Base-by-base conservation (phyloP, 2,888 invertebrate species). In the Clostera curtula region DNA sequence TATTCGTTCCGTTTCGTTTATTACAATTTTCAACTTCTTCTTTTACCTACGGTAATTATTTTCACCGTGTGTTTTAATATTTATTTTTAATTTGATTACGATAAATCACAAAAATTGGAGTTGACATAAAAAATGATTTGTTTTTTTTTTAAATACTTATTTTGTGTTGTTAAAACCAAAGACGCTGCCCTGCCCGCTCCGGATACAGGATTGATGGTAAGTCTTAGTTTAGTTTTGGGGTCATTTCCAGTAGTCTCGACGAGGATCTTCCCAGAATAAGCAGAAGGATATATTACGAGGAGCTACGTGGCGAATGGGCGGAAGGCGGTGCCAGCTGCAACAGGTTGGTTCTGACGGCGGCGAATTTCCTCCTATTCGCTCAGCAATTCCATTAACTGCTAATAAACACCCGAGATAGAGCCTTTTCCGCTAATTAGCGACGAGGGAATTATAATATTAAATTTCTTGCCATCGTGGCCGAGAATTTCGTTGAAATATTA, bases 311-410 rank as follows among this genome's bases (percentile, higher is more conserved):
- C 56, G 70, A 46, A 77, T 71, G 80, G 80, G 82, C 82, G 82
- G 74, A 79, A 82, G 82, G 82, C 82, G 82, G 70, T 69, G 58
- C 79, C 77, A 71, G 33, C 72, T 73, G 79, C 82, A 83, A 82
- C 82, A 82, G 82, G 82, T 82, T 73, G 79, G 56, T 45, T 52
- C 45, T 51, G 51, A 24, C 56, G 61, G 54, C 55, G 48, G 56
- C 56, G 48, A 56, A 43, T 50, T 44, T 44, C 40, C 43, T 44
- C 58, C 71, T 62, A 65, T 67, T 61, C 58, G 52, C 52, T 57
- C 50, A 44, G 53, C 62, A 51, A 67, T 73, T 75, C 65, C 66
- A 69, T 76, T 72, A 74, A 70, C 68, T 56, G 62, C 53, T 75
- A 70, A 71, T 73, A 70, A 74, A 73, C 64, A 62, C 58, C 57